These are phyloP conservation scores for Gallinago jamesoni DNA, from an alignment of 2,113 vertebrate species.

Conservation along the genomic window DNA sequence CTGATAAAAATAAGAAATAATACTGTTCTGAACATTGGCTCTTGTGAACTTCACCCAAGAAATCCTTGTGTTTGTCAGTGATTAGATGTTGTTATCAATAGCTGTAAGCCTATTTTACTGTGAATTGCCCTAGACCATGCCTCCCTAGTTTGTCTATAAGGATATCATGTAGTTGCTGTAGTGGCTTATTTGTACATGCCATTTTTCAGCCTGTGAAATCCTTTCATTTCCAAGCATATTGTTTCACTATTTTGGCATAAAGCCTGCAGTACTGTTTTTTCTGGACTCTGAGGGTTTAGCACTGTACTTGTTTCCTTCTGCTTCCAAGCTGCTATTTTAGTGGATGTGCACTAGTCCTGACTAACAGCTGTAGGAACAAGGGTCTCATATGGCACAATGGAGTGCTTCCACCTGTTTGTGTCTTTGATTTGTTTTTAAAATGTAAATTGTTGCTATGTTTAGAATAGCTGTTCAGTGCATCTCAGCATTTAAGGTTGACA, in stretches of 20 bases:
- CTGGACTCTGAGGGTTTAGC: not conserved
- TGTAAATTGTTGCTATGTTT: slow-evolving; percentile 49
- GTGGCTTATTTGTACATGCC: not conserved
- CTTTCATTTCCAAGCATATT: not conserved
- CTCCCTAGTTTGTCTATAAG: not conserved
- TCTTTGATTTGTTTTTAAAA: slow-evolving; percentile 39
- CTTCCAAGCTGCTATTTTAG: not conserved
- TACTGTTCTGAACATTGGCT: accelerated
- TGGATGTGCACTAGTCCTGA: not conserved
- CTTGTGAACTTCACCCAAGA: not conserved
- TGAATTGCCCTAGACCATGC: not conserved
- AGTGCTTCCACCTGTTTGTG: slow-evolving; percentile 41
- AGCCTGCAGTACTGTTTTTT: not conserved
- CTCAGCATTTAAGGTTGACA: slow-evolving; percentile 46
- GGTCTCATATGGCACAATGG: not conserved
- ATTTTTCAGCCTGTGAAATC: not conserved
- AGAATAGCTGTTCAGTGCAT: not conserved
- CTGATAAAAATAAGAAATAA: not conserved
- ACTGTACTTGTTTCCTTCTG: not conserved
- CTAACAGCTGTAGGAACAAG: not conserved
- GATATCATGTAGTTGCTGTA: not conserved
- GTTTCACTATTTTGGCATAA: not conserved
- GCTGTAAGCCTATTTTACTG: not conserved
- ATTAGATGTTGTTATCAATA: not conserved
- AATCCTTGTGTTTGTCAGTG: not conserved